Evolutionary conservation across 2,797 vertebrate genomes (phyloP).

Genomic region (Scolopax bukidnonensis): DNA sequence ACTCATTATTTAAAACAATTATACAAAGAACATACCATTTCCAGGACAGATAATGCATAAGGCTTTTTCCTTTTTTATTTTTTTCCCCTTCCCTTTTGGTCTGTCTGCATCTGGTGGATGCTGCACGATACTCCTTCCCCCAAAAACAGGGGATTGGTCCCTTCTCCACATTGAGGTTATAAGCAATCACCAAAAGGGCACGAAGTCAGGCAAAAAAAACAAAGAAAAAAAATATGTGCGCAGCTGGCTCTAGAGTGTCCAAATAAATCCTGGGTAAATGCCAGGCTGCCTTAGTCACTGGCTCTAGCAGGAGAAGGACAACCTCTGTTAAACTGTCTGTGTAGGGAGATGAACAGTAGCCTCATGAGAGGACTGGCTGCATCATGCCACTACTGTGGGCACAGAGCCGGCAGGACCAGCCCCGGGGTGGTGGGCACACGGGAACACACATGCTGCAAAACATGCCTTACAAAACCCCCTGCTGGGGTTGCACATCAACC

Average conservation of each 20-base stretch:
- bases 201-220: not conserved
- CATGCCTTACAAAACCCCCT: not conserved
- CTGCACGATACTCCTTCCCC: not conserved
- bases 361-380: not conserved
- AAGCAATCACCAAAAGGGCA: constrained; percentile 24
- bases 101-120: not conserved
- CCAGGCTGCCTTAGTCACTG: constrained; percentile 34
- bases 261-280: constrained; percentile 60
- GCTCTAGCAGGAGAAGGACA: not conserved
- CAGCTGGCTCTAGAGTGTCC: constrained; percentile 35
- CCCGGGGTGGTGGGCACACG: not conserved
- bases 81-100: not conserved
- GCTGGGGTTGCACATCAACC: not conserved
- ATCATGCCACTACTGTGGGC: not conserved
- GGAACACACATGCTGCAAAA: not conserved
- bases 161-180: not conserved
- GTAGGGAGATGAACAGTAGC: not conserved
- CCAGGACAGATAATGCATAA: not conserved
- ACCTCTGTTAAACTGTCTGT: not conserved
- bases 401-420: accelerated
- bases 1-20: too few species aligned
- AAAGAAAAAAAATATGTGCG: not conserved
- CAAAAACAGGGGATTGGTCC: not conserved
- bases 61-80: not conserved
- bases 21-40: not conserved